Percentiles rank a stretch among this genome's conserved stretches.
Evolutionary conservation across 2,888 invertebrate genomes (phyloP).

Genomic region (Amblyjoppa proteus): DNA sequence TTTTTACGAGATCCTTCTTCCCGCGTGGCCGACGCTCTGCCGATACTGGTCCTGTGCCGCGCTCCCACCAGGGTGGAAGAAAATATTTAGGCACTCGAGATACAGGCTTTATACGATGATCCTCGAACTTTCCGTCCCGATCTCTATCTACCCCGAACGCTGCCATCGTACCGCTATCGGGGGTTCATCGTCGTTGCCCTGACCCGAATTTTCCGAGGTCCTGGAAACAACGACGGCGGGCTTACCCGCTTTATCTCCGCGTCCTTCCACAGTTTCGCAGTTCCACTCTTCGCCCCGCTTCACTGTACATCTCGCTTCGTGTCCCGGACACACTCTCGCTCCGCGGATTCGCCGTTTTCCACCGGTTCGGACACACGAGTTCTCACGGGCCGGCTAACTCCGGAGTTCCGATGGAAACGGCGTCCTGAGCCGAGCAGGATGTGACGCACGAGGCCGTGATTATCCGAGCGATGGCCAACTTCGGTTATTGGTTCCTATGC

Average conservation of each 20-base stretch:
- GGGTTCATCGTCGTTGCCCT: constrained; percentile 3
- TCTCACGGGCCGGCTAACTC: constrained; percentile 2
- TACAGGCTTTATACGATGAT: background rate
- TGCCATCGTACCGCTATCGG: background rate
- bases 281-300: background rate
- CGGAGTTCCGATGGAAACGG: constrained; percentile 12
- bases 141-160: background rate
- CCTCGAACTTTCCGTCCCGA: background rate
- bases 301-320: background rate
- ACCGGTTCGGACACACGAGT: background rate
- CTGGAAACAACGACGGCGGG: constrained; percentile 11
- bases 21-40: too few species aligned
- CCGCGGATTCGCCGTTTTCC: background rate
- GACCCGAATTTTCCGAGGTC: constrained; percentile 25
- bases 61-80: too few species aligned
- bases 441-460: background rate
- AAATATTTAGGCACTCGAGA: too few species aligned
- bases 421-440: background rate
- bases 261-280: background rate
- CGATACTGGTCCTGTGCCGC: too few species aligned
- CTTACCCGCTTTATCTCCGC: constrained; percentile 1
- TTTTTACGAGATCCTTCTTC: too few species aligned
- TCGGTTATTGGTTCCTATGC: constrained; percentile 41
- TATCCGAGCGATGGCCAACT: constrained; percentile 36
- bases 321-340: background rate